Conservation (phyloP, 2,797 vertebrate species). For the Sebastolobus altivelis region DNA sequence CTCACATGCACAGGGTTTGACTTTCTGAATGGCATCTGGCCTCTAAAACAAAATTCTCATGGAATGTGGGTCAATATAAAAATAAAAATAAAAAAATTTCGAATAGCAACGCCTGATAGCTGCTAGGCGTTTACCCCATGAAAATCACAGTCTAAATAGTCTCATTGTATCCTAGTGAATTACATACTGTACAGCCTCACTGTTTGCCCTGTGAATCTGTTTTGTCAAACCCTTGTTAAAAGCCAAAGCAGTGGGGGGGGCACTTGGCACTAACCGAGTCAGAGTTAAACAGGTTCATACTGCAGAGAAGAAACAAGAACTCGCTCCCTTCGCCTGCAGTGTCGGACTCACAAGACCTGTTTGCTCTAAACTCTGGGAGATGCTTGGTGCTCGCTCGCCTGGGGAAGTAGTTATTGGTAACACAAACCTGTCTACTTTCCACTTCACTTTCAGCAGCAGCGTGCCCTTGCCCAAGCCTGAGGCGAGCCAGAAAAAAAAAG, state of each 20-base stretch:
- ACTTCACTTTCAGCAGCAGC: constrained; percentile 57
- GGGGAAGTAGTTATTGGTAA: constrained; percentile 69
- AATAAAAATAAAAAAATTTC: background rate
- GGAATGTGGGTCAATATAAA: constrained; percentile 8
- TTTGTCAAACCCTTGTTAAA: constrained; percentile 73
- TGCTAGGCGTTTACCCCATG: background rate
- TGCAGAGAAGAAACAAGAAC: constrained; percentile 50
- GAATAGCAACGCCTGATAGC: background rate
- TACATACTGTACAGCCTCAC: constrained; percentile 41
- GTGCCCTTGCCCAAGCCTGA: constrained; percentile 70
- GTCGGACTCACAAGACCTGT: constrained; percentile 49
- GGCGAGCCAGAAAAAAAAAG: constrained; percentile 38
- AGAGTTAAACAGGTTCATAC: constrained; percentile 72
- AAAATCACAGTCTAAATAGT: constrained; percentile 54
- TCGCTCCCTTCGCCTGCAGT: constrained; percentile 46
- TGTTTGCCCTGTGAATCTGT: constrained; percentile 66
- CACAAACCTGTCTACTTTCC: constrained; percentile 70
- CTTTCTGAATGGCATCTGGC: background rate
- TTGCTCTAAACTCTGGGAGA: constrained; percentile 52
- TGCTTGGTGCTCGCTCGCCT: constrained; percentile 48
- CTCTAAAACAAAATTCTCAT: background rate
- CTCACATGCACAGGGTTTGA: background rate
- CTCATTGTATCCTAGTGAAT: constrained; percentile 54
- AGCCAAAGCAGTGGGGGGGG: constrained; percentile 37
- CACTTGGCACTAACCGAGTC: constrained; percentile 67